Evolutionary conservation across 2,797 vertebrate genomes (phyloP).

Genomic region (Vultur gryphus): DNA sequence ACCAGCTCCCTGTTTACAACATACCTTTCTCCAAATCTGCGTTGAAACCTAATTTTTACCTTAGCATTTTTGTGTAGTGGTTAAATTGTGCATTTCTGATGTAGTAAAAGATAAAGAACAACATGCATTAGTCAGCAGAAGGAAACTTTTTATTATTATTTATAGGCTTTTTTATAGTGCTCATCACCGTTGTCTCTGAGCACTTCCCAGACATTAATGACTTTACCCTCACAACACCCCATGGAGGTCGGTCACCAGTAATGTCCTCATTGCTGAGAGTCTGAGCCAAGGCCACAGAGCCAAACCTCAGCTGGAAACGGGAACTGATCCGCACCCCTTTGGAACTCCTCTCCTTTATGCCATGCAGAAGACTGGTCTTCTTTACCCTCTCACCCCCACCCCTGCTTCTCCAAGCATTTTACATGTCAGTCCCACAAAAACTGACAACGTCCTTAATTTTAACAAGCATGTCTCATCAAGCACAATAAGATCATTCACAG

Average conservation of each 20-base stretch:
- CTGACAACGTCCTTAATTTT: background rate
- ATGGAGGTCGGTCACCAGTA: background rate
- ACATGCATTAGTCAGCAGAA: background rate
- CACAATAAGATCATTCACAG: background rate
- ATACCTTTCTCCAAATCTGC: background rate
- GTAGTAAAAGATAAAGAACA: background rate
- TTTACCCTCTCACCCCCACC: background rate
- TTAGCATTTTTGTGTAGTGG: background rate
- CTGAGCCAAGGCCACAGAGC: background rate
- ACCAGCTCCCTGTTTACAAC: background rate
- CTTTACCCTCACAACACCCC: background rate
- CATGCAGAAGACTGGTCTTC: background rate
- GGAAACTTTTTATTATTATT: background rate
- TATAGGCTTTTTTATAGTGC: background rate
- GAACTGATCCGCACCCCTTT: background rate
- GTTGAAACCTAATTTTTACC: background rate
- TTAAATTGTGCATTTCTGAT: background rate
- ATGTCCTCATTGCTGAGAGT: background rate
- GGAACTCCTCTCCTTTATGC: background rate
- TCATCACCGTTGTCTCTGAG: background rate
- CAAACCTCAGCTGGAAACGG: background rate
- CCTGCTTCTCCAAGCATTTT: background rate
- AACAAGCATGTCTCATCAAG: background rate
- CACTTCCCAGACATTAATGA: background rate
- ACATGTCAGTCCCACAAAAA: background rate